A percentile compares a stretch with the other conserved stretches of the same genome.
phyloP scores from a whole-genome alignment of 2,113 vertebrate species.

The Petaurus breviceps region DNA sequence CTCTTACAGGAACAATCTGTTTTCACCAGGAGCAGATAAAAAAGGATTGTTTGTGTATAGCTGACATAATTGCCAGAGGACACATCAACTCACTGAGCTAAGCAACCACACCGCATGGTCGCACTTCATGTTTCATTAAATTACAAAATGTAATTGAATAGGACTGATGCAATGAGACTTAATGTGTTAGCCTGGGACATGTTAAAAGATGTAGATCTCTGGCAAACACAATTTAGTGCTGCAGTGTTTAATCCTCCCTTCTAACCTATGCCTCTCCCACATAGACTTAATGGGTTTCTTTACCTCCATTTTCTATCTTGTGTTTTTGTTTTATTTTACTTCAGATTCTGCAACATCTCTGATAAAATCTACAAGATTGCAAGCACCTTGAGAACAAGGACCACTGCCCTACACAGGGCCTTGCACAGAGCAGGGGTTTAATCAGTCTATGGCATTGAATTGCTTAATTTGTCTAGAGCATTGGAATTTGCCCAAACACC shows the following conservation, averaged over 20 bases:
- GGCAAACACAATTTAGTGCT: neutral
- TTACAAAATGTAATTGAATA: slow-evolving; percentile 61
- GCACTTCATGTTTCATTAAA: slow-evolving; percentile 59
- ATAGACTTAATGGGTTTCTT: slow-evolving; percentile 29
- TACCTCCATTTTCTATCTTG: neutral
- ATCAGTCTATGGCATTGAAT: neutral
- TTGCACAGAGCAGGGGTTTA: neutral
- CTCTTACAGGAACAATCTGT: neutral
- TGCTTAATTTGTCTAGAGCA: neutral
- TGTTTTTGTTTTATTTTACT: slow-evolving; percentile 2
- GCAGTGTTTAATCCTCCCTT: neutral
- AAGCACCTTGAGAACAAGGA: neutral
- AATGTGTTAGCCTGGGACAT: slow-evolving; percentile 39
- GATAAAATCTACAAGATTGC: neutral
- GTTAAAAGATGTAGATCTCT: slow-evolving; percentile 42
- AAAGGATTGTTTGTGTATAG: neutral
- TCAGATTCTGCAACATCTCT: neutral
- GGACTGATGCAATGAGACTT: slow-evolving; percentile 61
- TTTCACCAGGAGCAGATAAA: neutral
- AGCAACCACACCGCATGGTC: slow-evolving; percentile 2
- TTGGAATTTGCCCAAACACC: neutral
- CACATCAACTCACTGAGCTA: slow-evolving; percentile 28
- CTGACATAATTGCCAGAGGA: slow-evolving; percentile 29
- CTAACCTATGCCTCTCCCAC: neutral
- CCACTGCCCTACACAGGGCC: neutral